Conservation (phyloP, 2,888 invertebrate species). For the Melieria crassipennis region DNA sequence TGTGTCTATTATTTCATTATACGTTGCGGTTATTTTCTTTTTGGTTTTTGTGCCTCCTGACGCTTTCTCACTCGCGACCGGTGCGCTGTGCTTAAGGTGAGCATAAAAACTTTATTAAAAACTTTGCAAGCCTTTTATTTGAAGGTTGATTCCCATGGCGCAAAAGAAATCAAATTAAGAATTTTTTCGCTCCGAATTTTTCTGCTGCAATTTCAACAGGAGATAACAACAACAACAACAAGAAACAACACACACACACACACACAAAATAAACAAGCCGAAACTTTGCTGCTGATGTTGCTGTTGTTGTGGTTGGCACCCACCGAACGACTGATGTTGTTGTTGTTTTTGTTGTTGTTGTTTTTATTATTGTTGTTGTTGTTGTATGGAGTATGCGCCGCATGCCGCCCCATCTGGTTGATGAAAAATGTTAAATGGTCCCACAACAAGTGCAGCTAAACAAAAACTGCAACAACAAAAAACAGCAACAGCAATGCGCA, state of each 20-base stretch:
- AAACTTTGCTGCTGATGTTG: background rate
- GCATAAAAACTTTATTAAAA: slow-evolving; percentile 12
- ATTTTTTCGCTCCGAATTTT: slow-evolving; percentile 45
- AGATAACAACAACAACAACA: background rate
- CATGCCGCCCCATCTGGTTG: slow-evolving; percentile 57
- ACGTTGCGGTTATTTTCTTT: background rate
- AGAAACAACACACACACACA: no score
- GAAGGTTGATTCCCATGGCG: slow-evolving; percentile 48
- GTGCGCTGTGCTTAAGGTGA: background rate
- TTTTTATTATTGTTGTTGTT: slow-evolving; percentile 2
- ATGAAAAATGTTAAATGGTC: slow-evolving; percentile 59
- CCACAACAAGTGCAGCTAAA: slow-evolving; percentile 36
- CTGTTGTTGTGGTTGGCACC: background rate
- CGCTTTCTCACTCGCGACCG: no score
- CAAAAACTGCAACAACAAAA: background rate
- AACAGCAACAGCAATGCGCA: background rate
- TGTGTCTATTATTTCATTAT: slow-evolving; percentile 2
- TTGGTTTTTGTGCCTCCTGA: no score
- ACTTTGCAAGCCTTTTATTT: slow-evolving; percentile 23
- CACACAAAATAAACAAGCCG: background rate
- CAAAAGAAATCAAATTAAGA: slow-evolving; percentile 57
- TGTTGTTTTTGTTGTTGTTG: slow-evolving; percentile 4
- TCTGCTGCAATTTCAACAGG: slow-evolving; percentile 41
- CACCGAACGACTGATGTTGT: background rate
- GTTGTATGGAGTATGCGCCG: background rate